Evolutionary conservation across 2,113 vertebrate genomes (phyloP), one percentile per base, ranked within the genome.

Genomic region (Zapornia atra): DNA sequence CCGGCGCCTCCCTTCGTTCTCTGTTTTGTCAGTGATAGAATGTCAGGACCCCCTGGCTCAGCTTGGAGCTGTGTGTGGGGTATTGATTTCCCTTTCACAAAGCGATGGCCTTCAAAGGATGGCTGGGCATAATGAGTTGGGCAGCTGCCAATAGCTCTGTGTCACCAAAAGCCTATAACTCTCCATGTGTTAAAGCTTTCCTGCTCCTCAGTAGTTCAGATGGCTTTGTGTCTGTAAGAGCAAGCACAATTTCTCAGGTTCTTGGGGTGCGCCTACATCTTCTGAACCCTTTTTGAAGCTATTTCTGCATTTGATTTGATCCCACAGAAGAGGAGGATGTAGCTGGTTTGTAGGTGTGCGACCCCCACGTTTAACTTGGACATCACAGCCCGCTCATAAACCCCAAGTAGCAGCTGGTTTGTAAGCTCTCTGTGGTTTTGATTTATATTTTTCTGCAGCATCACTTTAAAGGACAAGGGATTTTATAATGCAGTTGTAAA

Each of bases 361-460:
- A 42, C 85, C 86, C 77, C 87, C 59, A n/a, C 36, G 5, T 89
- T 94, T 86, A 87, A 73, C 85, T 66, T 71, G 82, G 80, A 86
- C 66, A 84, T 86, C 51, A 21, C 8, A 94, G 90, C 66, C 76
- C 0, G 3, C 64, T 94, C 70, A 38, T 51, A 83, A 81, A 86
- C 79, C 46, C 38, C 5, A 11, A 34, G 59, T 42, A 81, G 86
- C 14, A 50, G 88, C 26, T 2, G 4, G 75, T 96, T 73, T 88
- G 65, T 94, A 96, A 94, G 68, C 57, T 13, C 38, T 92, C 61
- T 92, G 81, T 60, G 25, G 54, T 12, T 60, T 13, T 92, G 84
- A 90, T 85, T 92, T 86, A 80, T 83, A 21, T 68, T 94, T 90
- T 92, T 90, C 69, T 93, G 76, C 90, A 90, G 75, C 64, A 92